phyloP scores from a whole-genome alignment of 2,797 vertebrate genomes.

The Eulemur rubriventer region DNA sequence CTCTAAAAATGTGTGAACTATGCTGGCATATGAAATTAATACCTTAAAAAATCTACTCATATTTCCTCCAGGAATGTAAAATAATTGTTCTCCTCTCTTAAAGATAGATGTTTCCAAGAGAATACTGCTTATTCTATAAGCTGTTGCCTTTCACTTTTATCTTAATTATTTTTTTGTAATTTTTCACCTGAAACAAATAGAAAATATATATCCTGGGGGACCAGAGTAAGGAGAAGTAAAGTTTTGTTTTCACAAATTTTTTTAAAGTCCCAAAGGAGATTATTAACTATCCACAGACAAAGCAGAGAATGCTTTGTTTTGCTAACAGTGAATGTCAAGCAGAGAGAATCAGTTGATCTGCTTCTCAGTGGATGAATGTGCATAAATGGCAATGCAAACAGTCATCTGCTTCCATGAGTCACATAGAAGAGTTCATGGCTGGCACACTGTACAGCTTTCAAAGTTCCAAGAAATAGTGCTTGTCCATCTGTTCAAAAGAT shows the following conservation, averaged over 20 bases:
- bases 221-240: background rate
- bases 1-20: background rate
- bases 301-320: background rate
- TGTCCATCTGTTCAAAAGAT: conserved; percentile 76
- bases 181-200: background rate
- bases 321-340: conserved; percentile 5
- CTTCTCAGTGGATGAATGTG: background rate
- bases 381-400: background rate
- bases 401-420: conserved; percentile 60
- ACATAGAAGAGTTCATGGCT: background rate
- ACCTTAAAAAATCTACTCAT: background rate
- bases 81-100: background rate
- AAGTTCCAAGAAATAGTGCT: conserved; percentile 64
- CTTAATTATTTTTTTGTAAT: background rate
- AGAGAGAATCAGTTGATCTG: background rate
- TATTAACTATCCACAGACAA: background rate
- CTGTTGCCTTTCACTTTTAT: background rate
- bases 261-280: background rate
- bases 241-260: background rate
- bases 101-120: background rate
- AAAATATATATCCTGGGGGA: background rate
- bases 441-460: conserved; percentile 48
- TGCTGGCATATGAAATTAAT: background rate
- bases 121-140: background rate
- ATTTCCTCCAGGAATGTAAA: conserved; percentile 2